A percentile compares a stretch with the other conserved stretches of the same genome.
These are phyloP conservation scores for Strigops habroptila DNA, from an alignment of 2,113 vertebrate genomes.

Conservation along the genomic window DNA sequence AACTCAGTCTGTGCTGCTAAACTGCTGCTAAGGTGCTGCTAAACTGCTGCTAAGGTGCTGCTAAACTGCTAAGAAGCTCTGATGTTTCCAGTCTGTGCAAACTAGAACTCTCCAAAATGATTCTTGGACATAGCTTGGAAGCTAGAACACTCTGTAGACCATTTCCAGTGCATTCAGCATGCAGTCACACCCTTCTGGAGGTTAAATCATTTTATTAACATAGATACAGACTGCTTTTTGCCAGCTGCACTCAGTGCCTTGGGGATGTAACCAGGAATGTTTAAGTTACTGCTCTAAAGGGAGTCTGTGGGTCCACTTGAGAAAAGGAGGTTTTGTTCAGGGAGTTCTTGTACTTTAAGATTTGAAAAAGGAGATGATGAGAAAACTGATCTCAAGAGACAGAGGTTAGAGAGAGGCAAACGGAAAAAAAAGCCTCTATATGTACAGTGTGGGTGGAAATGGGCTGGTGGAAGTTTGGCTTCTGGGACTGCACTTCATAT, in stretches of 20 bases:
- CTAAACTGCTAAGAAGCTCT: not conserved
- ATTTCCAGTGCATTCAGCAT: not conserved
- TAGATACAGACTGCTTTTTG: not conserved
- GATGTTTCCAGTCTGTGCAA: not conserved
- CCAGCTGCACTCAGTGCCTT: not conserved
- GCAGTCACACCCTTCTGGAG: not conserved
- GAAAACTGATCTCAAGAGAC: not conserved
- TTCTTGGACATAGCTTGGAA: not conserved
- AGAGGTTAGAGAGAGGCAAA: not conserved
- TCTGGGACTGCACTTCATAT: not conserved
- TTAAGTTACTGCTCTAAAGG: not conserved
- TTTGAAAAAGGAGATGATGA: not conserved
- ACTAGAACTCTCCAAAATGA: not conserved
- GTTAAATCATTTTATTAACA: not conserved
- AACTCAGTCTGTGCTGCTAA: conserved; percentile 10
- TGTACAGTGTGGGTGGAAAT: not conserved
- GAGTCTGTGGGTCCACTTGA: not conserved
- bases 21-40: too few relatives aligned
- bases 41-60: too few relatives aligned
- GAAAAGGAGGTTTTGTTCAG: not conserved
- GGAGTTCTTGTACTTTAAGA: not conserved
- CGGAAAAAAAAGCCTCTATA: not conserved
- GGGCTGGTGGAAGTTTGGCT: not conserved
- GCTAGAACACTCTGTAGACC: not conserved
- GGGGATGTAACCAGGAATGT: not conserved